These are phyloP conservation scores for Lontra canadensis DNA, from an alignment of 2,113 vertebrate species.

Conservation along the genomic window DNA sequence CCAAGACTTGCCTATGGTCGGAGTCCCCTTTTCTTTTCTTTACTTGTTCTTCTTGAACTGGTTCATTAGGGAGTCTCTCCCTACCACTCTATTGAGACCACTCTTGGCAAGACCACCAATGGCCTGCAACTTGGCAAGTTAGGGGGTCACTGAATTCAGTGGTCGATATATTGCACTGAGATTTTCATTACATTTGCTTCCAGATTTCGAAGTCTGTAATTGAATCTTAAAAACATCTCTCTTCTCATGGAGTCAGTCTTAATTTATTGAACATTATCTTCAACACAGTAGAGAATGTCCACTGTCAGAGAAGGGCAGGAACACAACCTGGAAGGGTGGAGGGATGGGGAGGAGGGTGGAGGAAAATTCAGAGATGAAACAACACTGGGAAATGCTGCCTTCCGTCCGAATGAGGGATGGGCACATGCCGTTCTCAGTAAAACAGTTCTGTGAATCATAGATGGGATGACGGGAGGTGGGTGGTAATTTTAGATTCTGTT, in stretches of 20 bases:
- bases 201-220: not conserved
- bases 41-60: not conserved
- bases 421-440: not conserved
- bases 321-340: not conserved
- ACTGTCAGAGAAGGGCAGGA: not conserved
- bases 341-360: not conserved
- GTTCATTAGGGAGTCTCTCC: not conserved
- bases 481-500: not conserved
- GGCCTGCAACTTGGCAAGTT: not conserved
- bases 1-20: not conserved
- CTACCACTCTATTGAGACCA: not conserved
- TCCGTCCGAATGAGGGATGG: not conserved
- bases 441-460: constrained; percentile 19
- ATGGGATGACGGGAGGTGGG: not conserved
- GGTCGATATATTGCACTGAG: not conserved
- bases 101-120: not conserved
- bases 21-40: not conserved
- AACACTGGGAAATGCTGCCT: not conserved
- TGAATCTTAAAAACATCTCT: not conserved
- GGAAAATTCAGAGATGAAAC: not conserved
- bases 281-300: not conserved
- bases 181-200: not conserved
- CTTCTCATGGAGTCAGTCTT: not conserved
- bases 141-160: not conserved
- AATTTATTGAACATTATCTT: not conserved